These are phyloP conservation scores for Cenopis cana DNA, from an alignment of 2,888 invertebrate genomes.

Conservation along the genomic window DNA sequence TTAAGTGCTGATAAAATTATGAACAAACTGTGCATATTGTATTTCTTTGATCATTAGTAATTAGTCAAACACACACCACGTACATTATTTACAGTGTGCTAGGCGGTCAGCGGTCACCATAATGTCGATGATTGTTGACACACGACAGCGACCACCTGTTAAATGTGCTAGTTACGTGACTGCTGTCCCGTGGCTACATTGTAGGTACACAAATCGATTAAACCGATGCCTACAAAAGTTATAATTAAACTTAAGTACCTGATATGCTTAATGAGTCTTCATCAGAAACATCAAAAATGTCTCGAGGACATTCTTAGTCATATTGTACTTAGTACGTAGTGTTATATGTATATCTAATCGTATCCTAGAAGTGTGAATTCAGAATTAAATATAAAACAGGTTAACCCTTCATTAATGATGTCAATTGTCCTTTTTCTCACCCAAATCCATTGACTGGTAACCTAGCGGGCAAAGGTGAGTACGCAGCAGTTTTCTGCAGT, in stretches of 20 bases:
- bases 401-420: background rate
- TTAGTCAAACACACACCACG: background rate
- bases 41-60: background rate
- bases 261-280: background rate
- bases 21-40: background rate
- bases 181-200: constrained; percentile 2
- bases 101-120: background rate
- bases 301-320: background rate
- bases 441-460: constrained; percentile 69
- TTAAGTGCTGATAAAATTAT: background rate
- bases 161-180: constrained; percentile 11
- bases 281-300: too few species aligned
- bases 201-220: constrained; percentile 22
- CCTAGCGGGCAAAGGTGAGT: constrained; percentile 51
- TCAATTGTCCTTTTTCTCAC: constrained; percentile 52
- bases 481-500: constrained; percentile 53
- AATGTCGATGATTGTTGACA: constrained; percentile 7
- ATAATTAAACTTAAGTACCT: background rate
- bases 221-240: background rate
- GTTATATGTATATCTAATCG: too few species aligned
- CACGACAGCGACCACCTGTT: constrained; percentile 8
- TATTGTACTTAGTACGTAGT: too few species aligned
- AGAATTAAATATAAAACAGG: background rate
- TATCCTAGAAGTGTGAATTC: background rate
- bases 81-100: constrained; percentile 15